These are phyloP conservation scores for Pao palembangensis DNA, from an alignment of 2,113 vertebrate species.

Conservation along the genomic window DNA sequence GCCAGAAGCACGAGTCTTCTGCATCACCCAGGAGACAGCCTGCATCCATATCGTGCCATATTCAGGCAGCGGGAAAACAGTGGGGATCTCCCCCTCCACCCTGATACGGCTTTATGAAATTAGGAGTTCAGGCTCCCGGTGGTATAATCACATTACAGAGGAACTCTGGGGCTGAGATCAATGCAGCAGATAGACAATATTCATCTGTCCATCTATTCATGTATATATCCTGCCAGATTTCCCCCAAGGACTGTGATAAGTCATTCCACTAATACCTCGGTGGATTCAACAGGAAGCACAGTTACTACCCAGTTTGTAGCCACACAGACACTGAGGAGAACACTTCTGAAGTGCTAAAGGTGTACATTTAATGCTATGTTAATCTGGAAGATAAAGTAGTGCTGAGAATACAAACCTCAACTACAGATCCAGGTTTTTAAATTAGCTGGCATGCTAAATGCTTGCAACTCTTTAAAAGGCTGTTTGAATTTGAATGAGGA, in stretches of 20 bases:
- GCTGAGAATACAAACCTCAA: not conserved
- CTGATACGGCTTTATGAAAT: constrained; percentile 63
- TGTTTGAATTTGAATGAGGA: too few relatives aligned
- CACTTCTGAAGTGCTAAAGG: too few relatives aligned
- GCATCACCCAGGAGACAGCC: constrained; percentile 41
- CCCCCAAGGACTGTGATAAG: constrained; percentile 27
- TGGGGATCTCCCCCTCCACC: constrained; percentile 34
- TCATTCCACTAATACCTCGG: constrained; percentile 4
- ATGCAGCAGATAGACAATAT: constrained; percentile 48
- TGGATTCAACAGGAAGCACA: constrained; percentile 17
- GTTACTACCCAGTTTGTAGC: not conserved
- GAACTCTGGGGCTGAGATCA: constrained; percentile 48
- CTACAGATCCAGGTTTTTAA: not conserved
- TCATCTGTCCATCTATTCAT: constrained; percentile 41
- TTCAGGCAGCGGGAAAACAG: constrained; percentile 57
- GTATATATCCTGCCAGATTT: constrained; percentile 30
- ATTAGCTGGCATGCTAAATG: not conserved
- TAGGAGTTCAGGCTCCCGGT: constrained; percentile 42
- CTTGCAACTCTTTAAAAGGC: too few relatives aligned
- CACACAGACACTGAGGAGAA: constrained; percentile 2
- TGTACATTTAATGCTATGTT: not conserved
- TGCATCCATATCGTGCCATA: constrained; percentile 68
- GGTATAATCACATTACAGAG: constrained; percentile 65
- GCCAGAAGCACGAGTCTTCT: constrained; percentile 6
- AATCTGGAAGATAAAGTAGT: not conserved